phyloP scores from a whole-genome alignment of 1,140 invertebrate species.

The Littorina saxatilis region DNA sequence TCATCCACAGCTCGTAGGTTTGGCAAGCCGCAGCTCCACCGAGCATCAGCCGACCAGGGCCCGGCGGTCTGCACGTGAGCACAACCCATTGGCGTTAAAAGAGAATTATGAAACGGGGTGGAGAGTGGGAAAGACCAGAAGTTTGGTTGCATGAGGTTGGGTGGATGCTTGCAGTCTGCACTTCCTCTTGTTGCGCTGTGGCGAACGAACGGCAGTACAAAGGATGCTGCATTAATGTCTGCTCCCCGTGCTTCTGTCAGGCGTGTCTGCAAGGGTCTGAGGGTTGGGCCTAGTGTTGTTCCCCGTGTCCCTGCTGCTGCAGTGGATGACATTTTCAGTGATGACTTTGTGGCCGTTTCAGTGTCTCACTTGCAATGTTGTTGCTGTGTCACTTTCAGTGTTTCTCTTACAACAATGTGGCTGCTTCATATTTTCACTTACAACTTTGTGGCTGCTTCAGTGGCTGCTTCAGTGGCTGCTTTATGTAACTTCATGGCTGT shows the following conservation, averaged over 20 bases:
- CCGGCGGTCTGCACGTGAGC: conserved; percentile 34
- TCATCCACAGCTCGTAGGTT: neutral
- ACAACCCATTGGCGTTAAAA: conserved; percentile 27
- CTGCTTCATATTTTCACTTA: too few relatives aligned
- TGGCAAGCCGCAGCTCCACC: neutral
- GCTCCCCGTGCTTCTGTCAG: conserved; percentile 26
- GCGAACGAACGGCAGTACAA: neutral
- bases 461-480: too few relatives aligned
- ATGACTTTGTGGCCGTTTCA: too few relatives aligned
- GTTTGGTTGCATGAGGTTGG: neutral
- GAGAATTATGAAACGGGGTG: neutral
- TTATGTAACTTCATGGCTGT: too few relatives aligned
- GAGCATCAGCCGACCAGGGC: neutral
- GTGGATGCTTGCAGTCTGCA: neutral
- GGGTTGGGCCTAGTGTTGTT: neutral
- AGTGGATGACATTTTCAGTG: neutral
- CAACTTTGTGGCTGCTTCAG: too few relatives aligned
- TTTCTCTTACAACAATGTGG: too few relatives aligned
- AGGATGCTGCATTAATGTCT: conserved; percentile 21
- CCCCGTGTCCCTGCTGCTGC: neutral
- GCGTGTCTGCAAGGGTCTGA: conserved; percentile 8
- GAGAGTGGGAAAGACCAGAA: neutral
- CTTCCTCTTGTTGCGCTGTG: conserved; percentile 17
- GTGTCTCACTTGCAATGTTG: too few relatives aligned
- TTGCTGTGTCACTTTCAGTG: too few relatives aligned